A percentile compares a stretch with the other conserved stretches of the same genome.
Evolutionary conservation across 2,797 vertebrate genomes (phyloP).

Genomic region (Gymnopithys bicolor): DNA sequence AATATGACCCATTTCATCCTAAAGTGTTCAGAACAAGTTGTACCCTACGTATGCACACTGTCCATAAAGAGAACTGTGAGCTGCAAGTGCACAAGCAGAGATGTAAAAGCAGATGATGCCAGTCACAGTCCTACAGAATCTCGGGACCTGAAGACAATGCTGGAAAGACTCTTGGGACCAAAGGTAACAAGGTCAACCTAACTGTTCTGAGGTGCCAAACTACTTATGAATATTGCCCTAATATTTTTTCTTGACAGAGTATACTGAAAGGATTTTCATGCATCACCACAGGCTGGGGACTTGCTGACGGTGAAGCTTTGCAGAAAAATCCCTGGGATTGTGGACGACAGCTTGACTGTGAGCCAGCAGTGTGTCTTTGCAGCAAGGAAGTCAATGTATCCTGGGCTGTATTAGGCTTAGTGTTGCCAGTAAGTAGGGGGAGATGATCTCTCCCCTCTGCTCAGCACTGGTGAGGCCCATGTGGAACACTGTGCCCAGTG

Average conservation of each 20-base stretch:
- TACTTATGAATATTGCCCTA: not conserved
- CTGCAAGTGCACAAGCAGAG: not conserved
- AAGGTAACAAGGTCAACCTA: not conserved
- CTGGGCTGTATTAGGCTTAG: accelerated
- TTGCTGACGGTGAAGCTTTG: not conserved
- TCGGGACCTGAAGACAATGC: not conserved
- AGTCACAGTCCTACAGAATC: not conserved
- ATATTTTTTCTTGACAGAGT: not conserved
- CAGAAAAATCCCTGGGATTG: not conserved
- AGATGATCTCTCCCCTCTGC: not conserved
- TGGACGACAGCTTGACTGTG: not conserved
- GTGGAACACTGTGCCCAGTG: not conserved
- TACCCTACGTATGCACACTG: not conserved
- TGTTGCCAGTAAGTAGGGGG: not conserved
- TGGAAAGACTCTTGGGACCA: not conserved
- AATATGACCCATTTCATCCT: not conserved
- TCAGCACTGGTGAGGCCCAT: not conserved
- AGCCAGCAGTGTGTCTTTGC: not conserved
- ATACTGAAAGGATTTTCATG: not conserved
- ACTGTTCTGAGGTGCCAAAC: not conserved
- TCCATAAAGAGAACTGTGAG: not conserved
- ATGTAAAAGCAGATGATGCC: not conserved
- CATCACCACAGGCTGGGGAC: not conserved
- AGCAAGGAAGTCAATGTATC: not conserved
- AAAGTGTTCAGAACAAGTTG: not conserved